A percentile compares a stretch with the other conserved stretches of the same genome.
Conservation (phyloP, 1,140 invertebrate genomes). For the Semibalanus balanoides region DNA sequence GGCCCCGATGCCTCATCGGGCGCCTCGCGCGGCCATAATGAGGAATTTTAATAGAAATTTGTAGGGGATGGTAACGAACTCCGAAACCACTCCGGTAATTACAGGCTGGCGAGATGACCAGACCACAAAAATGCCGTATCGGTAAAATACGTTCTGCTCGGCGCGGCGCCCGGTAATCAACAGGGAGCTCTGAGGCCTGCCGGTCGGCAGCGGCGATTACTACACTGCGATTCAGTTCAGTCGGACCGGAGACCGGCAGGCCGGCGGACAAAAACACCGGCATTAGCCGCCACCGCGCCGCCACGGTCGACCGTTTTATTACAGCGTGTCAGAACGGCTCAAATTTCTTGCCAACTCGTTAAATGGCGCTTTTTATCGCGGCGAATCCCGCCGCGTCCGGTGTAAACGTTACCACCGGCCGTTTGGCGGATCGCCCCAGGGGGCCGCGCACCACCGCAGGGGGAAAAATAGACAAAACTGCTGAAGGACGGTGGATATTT, state of each 20-base stretch:
- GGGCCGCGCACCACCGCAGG: too few relatives aligned
- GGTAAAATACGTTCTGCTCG: not conserved
- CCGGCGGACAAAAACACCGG: not conserved
- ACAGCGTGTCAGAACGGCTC: not conserved
- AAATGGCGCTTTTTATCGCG: not conserved
- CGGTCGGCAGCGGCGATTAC: not conserved
- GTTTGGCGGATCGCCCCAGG: too few relatives aligned
- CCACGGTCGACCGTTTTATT: not conserved
- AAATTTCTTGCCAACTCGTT: not conserved
- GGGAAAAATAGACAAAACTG: too few relatives aligned
- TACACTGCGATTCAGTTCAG: not conserved
- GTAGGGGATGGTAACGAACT: not conserved
- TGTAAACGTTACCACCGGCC: not conserved
- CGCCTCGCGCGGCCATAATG: not conserved
- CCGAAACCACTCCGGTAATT: not conserved
- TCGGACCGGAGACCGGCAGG: not conserved
- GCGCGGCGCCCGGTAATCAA: not conserved
- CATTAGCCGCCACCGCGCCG: not conserved
- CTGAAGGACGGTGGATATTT: too few relatives aligned
- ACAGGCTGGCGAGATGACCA: not conserved
- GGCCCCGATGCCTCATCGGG: not conserved
- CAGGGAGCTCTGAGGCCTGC: not conserved
- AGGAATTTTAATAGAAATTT: conserved; percentile 3
- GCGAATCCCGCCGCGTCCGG: too few relatives aligned
- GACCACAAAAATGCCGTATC: not conserved